Conservation (phyloP, 1,140 invertebrate genomes). For the Gryllus bimaculatus region DNA sequence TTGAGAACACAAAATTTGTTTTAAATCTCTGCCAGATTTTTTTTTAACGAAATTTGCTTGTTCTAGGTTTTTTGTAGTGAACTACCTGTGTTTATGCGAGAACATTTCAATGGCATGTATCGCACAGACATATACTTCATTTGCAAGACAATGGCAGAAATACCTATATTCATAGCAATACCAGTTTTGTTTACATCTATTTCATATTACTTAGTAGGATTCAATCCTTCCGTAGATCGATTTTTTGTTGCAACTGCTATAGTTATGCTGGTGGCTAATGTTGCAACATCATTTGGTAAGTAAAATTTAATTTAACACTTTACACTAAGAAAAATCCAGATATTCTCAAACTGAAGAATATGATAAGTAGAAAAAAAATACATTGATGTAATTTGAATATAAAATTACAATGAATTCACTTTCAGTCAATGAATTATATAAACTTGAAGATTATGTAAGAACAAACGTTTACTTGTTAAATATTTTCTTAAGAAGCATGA, state of each 20-base stretch:
- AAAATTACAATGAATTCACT: too few relatives aligned
- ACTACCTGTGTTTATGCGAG: constrained; percentile 82
- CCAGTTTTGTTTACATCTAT: constrained; percentile 77
- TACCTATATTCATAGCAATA: constrained; percentile 69
- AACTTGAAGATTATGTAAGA: too few relatives aligned
- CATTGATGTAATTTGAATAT: too few relatives aligned
- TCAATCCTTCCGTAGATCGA: constrained; percentile 57
- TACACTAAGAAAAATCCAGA: not conserved
- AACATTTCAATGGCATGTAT: constrained; percentile 88
- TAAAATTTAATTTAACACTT: not conserved
- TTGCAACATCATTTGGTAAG: constrained; percentile 84
- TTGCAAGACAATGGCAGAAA: constrained; percentile 80
- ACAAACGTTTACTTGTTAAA: too few relatives aligned
- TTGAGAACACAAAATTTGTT: not conserved
- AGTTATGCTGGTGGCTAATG: constrained; percentile 76
- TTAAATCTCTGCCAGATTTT: too few relatives aligned
- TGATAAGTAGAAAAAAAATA: too few relatives aligned
- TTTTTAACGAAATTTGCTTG: not conserved
- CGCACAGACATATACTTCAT: constrained; percentile 88
- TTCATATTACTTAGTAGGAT: constrained; percentile 78
- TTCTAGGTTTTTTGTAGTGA: constrained; percentile 84
- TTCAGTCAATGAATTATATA: too few relatives aligned
- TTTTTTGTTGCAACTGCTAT: constrained; percentile 69
- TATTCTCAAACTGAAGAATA: not conserved
- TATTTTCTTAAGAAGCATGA: not conserved